These are phyloP conservation scores for Acanthopagrus latus DNA, from an alignment of 2,797 vertebrate species.

Conservation along the genomic window DNA sequence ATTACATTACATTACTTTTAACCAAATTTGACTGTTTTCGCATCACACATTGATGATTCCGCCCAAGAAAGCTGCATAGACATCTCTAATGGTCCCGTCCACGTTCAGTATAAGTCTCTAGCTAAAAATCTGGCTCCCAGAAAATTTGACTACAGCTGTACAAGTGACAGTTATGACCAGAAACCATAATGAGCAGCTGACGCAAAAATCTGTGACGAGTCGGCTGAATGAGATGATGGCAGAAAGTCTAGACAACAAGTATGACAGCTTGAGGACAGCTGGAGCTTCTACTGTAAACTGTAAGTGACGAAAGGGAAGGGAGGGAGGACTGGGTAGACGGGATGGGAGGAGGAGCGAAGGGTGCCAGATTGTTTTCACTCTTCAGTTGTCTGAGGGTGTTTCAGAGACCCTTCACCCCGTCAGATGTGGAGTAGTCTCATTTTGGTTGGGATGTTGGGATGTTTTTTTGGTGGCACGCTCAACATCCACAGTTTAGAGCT, in stretches of 20 bases:
- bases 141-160: conserved; percentile 2
- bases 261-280: conserved; percentile 42
- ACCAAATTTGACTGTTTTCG: too few species aligned
- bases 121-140: not conserved
- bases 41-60: not conserved
- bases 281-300: conserved; percentile 35
- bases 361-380: conserved; percentile 20
- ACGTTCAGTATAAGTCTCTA: not conserved
- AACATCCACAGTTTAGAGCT: not conserved
- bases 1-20: conserved; percentile 3
- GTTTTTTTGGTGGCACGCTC: conserved; percentile 1
- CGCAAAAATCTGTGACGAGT: conserved; percentile 7
- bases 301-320: conserved; percentile 18
- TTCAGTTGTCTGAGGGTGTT: conserved; percentile 12
- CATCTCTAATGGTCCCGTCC: conserved; percentile 8
- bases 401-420: conserved; percentile 2
- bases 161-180: not conserved
- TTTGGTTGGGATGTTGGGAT: not conserved
- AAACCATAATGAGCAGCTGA: conserved; percentile 21
- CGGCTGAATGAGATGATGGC: conserved; percentile 15
- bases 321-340: conserved; percentile 32
- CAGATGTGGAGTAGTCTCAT: not conserved
- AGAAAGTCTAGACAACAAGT: conserved; percentile 17
- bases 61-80: not conserved
- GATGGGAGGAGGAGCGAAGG: conserved; percentile 34